Evolutionary conservation across 1,140 invertebrate species (phyloP).

Genomic region (Sitophilus oryzae): DNA sequence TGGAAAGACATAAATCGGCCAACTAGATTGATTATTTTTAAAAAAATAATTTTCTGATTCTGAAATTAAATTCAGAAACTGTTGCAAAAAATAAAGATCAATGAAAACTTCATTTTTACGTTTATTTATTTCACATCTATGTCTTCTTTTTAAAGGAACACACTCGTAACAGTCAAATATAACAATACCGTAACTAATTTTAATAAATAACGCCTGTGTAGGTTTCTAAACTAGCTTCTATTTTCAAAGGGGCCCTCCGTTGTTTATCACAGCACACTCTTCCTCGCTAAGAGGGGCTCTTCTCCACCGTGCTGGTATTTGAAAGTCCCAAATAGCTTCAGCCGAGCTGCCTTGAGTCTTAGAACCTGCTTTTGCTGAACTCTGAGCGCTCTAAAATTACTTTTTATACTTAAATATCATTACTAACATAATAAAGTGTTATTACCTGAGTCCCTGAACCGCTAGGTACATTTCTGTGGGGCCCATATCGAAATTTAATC

Average conservation of each 20-base stretch:
- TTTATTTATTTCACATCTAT: no score
- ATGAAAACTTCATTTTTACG: no score
- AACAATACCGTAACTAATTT: no score
- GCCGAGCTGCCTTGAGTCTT: conserved; percentile 6
- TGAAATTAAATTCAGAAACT: no score
- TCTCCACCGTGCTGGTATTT: conserved; percentile 35
- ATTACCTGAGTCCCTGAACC: conserved; percentile 13
- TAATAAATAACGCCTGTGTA: background rate
- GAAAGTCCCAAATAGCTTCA: conserved; percentile 38
- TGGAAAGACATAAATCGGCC: no score
- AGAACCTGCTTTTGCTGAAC: background rate
- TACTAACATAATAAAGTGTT: background rate
- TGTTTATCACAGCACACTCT: conserved; percentile 37
- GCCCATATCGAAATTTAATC: conserved; percentile 38
- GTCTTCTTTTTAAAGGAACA: no score
- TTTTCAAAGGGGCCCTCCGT: conserved; percentile 32
- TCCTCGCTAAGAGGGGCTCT: conserved; percentile 32
- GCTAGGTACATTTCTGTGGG: conserved; percentile 14
- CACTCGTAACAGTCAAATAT: no score
- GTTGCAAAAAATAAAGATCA: no score
- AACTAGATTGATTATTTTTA: no score
- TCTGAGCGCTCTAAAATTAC: conserved; percentile 3
- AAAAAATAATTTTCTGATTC: no score
- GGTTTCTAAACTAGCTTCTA: background rate
- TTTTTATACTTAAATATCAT: background rate